phyloP scores from a whole-genome alignment of 2,888 invertebrate species.

The Troglohyphantes excavatus region DNA sequence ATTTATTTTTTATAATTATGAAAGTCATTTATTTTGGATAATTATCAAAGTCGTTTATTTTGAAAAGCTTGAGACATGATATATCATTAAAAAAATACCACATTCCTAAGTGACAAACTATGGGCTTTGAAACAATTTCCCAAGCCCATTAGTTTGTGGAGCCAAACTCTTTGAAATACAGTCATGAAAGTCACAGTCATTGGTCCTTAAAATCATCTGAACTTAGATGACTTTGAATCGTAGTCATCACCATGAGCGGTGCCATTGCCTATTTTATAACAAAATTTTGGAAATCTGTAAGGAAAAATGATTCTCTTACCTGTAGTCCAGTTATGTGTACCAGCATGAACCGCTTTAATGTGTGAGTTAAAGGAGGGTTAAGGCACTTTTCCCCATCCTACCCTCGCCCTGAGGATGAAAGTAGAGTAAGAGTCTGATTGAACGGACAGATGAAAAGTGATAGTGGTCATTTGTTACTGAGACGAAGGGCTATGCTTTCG shows the following conservation, averaged over 20 bases:
- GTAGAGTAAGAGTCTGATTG: background rate
- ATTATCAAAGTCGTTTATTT: too few relatives aligned
- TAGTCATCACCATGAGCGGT: background rate
- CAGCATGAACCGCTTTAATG: background rate
- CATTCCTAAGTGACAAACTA: too few relatives aligned
- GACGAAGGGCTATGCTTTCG: slow-evolving; percentile 5
- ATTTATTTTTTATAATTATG: background rate
- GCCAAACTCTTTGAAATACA: background rate
- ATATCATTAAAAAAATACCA: too few relatives aligned
- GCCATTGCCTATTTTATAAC: background rate
- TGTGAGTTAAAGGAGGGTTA: background rate
- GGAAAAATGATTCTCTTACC: background rate
- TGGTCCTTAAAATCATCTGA: background rate
- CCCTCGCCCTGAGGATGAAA: background rate
- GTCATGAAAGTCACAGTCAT: slow-evolving; percentile 5
- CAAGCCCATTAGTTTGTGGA: background rate
- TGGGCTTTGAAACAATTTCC: too few relatives aligned
- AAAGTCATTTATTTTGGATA: background rate
- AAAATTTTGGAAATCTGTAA: too few relatives aligned
- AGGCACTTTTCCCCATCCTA: background rate
- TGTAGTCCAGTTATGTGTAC: background rate
- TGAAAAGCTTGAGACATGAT: too few relatives aligned
- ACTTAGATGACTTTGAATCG: too few relatives aligned
- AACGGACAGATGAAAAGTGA: background rate
- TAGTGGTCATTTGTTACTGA: background rate